Evolutionary conservation across 2,113 vertebrate species (phyloP).

Genomic region (Anoplopoma fimbria): DNA sequence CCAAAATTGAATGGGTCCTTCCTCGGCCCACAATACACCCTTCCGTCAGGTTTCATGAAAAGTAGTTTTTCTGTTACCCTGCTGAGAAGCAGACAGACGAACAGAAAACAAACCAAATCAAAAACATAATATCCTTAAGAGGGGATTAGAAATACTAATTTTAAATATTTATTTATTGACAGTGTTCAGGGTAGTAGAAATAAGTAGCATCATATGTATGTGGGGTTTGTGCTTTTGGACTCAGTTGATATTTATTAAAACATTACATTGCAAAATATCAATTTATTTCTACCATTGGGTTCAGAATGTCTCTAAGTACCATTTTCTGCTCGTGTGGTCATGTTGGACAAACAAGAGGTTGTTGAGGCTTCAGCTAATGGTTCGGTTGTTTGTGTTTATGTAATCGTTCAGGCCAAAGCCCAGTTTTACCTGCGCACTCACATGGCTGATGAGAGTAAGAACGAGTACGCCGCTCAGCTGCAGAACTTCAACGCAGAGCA

Average conservation of each 20-base stretch:
- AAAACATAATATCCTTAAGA: not conserved
- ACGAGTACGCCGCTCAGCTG: conserved; percentile 97
- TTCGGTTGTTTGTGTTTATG: not conserved
- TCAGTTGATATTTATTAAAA: not conserved
- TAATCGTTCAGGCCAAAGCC: conserved; percentile 89
- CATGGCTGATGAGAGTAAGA: conserved; percentile 98
- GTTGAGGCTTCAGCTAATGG: not conserved
- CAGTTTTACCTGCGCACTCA: conserved; percentile 95
- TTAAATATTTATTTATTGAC: not conserved
- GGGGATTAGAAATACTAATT: not conserved
- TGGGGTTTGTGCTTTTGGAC: not conserved
- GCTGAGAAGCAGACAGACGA: not conserved
- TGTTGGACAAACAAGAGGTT: not conserved
- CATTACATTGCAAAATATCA: not conserved
- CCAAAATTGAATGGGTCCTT: not conserved
- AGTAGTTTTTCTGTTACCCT: not conserved
- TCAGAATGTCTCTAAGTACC: not conserved
- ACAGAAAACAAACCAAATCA: not conserved
- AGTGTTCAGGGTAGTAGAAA: not conserved
- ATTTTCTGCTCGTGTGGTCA: not conserved
- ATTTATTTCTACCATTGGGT: not conserved
- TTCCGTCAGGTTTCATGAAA: not conserved
- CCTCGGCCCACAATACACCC: not conserved
- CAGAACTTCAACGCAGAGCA: conserved; percentile 97
- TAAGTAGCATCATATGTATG: not conserved